These are phyloP conservation scores for Halcyon smyrnensis DNA, from an alignment of 2,797 vertebrate genomes.

Conservation along the genomic window DNA sequence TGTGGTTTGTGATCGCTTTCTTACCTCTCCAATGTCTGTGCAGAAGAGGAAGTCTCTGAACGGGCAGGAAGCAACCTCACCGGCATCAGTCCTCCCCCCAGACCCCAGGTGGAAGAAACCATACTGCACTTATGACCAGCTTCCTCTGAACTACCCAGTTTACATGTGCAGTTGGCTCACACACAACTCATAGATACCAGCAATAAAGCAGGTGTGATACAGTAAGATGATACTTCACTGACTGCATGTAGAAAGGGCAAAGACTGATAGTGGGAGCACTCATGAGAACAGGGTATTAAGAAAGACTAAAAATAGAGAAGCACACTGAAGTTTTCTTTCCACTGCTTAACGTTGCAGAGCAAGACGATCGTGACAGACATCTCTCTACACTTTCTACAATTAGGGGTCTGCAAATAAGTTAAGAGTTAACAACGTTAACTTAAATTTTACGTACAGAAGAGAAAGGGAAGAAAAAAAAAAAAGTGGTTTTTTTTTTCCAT, in stretches of 20 bases:
- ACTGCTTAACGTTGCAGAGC: background rate
- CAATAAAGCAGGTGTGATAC: background rate
- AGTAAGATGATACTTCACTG: background rate
- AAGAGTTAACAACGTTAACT: background rate
- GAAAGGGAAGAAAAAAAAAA: background rate
- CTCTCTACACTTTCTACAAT: background rate
- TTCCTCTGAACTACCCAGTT: background rate
- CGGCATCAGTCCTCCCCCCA: background rate
- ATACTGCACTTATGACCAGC: background rate
- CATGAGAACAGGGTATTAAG: background rate
- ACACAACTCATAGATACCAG: background rate
- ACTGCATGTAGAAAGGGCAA: constrained; percentile 1
- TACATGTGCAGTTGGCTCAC: background rate
- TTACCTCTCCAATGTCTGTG: rapidly evolving
- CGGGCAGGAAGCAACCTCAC: background rate
- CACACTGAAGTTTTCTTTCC: constrained; percentile 3
- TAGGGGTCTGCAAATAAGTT: background rate
- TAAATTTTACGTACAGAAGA: background rate
- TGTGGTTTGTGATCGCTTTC: rapidly evolving
- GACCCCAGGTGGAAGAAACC: background rate
- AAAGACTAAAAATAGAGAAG: constrained; percentile 53
- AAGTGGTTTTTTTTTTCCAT: background rate
- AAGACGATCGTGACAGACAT: background rate
- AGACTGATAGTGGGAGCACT: background rate
- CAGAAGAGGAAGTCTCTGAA: background rate